Percentiles rank a stretch among this genome's conserved stretches.
Conservation (phyloP, 2,797 vertebrate species). For the Channa striata region DNA sequence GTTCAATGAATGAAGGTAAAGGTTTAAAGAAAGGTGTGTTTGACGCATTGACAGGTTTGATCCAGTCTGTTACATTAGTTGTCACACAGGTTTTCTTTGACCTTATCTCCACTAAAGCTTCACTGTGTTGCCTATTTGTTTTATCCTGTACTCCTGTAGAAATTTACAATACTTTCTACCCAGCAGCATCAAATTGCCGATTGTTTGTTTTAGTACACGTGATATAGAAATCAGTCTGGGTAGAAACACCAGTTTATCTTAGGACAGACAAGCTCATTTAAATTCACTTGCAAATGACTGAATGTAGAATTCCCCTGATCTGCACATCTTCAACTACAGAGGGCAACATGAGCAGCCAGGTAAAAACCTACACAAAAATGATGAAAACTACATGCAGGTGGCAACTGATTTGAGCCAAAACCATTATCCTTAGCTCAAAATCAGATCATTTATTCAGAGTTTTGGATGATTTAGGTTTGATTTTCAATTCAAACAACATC, state of each 20-base stretch:
- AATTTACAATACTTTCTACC: background rate
- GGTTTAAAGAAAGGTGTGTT: background rate
- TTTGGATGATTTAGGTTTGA: too few species aligned
- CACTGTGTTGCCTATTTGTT: background rate
- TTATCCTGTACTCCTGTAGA: background rate
- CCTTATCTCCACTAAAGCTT: background rate
- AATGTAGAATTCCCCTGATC: background rate
- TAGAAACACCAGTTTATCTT: background rate
- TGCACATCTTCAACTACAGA: background rate
- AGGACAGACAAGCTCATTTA: background rate
- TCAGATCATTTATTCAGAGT: too few species aligned
- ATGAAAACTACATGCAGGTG: background rate
- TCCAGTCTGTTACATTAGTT: background rate
- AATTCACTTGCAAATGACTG: background rate
- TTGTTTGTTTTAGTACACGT: background rate
- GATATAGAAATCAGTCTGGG: too few species aligned
- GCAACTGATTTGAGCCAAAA: background rate
- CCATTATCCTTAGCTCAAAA: too few species aligned
- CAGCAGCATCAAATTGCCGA: background rate
- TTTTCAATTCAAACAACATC: too few species aligned
- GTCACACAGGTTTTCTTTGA: background rate
- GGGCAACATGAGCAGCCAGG: background rate
- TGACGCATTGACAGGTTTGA: background rate
- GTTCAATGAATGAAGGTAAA: too few species aligned
- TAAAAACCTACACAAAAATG: background rate